Evolutionary conservation across 53 echinoderm and acorn worm species (phyloP), one percentile per base, ranked within the genome.

Genomic region (Echinarachnius parma): DNA sequence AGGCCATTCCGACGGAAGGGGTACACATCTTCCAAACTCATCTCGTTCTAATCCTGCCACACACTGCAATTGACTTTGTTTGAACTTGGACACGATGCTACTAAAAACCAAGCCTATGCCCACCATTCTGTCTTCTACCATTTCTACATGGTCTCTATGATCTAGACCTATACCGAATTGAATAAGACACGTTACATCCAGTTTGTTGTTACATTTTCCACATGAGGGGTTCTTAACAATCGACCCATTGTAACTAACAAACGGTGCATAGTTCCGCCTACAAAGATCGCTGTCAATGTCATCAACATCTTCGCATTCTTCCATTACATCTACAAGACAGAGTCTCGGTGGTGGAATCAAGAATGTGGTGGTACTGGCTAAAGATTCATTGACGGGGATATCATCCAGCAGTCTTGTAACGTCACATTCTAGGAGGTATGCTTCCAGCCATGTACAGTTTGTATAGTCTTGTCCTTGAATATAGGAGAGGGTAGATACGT

Each of bases 141-240:
- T n/a, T n/a, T n/a, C n/a, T n/a, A n/a, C n/a, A n/a, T n/a, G n/a
- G n/a, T n/a, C n/a, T n/a, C n/a, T n/a, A n/a, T n/a, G n/a, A n/a
- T n/a, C n/a, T n/a, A n/a, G n/a, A n/a, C n/a, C n/a, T n/a, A n/a
- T n/a, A n/a, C n/a, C n/a, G n/a, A n/a, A n/a, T n/a, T n/a, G n/a
- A n/a, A n/a, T n/a, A n/a, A n/a, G n/a, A n/a, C n/a, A n/a, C n/a
- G n/a, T n/a, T n/a, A n/a, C n/a, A n/a, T n/a, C n/a, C n/a, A n/a
- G n/a, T n/a, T n/a, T n/a, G 35, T 62, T 37, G 62, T 62, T 62
- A 9, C 62, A 62, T 4, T n/a, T 1, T 36, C 23, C 62, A 62
- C 62, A 62, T 14, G 13, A 37, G 9, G 62, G 62, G 39, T 62
- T 62, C 31, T 62, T 62, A 37, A 36, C 23, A 4, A 36, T 14